Percentiles rank a stretch among this genome's conserved stretches.
Evolutionary conservation across 2,797 vertebrate genomes (phyloP).

Genomic region (Pogonophryne albipinna): DNA sequence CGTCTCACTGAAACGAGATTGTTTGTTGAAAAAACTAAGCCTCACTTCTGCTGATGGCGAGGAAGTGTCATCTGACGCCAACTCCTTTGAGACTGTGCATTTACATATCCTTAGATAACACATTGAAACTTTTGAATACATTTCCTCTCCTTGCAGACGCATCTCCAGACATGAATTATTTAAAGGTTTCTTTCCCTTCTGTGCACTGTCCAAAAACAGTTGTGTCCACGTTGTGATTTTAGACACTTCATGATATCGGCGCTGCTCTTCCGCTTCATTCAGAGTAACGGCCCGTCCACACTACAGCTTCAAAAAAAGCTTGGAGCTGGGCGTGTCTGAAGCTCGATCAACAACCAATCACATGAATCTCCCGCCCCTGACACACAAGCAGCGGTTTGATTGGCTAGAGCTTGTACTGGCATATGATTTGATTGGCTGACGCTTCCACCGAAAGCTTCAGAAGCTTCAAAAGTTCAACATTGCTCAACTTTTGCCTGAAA

Average conservation of each 20-base stretch:
- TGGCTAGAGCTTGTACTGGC: too few relatives aligned
- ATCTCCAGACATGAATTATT: slow-evolving; percentile 66
- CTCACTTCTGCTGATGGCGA: slow-evolving; percentile 12
- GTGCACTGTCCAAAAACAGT: background rate
- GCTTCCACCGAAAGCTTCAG: too few relatives aligned
- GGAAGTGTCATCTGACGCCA: slow-evolving; percentile 36
- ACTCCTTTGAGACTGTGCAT: slow-evolving; percentile 35
- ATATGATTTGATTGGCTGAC: too few relatives aligned
- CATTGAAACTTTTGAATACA: slow-evolving; percentile 42
- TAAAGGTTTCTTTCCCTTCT: slow-evolving; percentile 34
- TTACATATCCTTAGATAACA: slow-evolving; percentile 51
- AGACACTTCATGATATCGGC: slow-evolving; percentile 17
- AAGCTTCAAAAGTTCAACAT: too few relatives aligned
- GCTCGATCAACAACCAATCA: too few relatives aligned
- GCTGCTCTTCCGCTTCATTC: slow-evolving; percentile 13
- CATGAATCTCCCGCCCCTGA: too few relatives aligned
- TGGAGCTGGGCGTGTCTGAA: too few relatives aligned
- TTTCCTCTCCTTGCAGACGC: slow-evolving; percentile 26
- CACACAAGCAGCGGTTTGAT: too few relatives aligned
- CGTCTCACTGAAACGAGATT: slow-evolving; percentile 3
- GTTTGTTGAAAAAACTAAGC: slow-evolving; percentile 49
- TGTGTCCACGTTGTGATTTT: background rate
- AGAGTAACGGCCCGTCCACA: too few relatives aligned
- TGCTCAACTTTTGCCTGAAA: too few relatives aligned
- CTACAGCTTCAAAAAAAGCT: too few relatives aligned